These are phyloP conservation scores for Quadriops clusia DNA, from an alignment of 2,888 invertebrate species.

Conservation along the genomic window DNA sequence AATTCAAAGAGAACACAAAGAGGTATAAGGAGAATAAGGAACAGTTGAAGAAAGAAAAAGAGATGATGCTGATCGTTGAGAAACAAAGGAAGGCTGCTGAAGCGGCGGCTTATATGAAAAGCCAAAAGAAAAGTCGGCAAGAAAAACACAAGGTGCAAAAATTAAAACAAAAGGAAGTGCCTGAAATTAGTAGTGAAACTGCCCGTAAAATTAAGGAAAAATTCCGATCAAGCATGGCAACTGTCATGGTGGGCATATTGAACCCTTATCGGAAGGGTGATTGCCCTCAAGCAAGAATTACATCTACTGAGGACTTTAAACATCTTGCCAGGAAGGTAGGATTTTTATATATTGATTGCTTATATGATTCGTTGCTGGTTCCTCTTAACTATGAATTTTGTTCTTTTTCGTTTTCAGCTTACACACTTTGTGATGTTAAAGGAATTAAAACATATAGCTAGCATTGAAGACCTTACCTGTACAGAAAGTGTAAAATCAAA, in stretches of 20 bases:
- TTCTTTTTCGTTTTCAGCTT: conserved; percentile 47
- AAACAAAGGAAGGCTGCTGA: conserved; percentile 36
- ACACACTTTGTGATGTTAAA: conserved; percentile 93
- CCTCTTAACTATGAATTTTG: not conserved
- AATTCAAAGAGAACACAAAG: conserved; percentile 57
- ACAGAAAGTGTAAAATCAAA: conserved; percentile 89
- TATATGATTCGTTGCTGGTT: conserved; percentile 3
- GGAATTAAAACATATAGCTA: conserved; percentile 83
- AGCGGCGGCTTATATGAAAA: conserved; percentile 14
- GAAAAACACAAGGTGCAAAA: conserved; percentile 25
- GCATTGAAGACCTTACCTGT: conserved; percentile 73
- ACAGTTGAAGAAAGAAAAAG: conserved; percentile 57
- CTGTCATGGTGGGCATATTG: conserved; percentile 74
- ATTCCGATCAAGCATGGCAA: conserved; percentile 68
- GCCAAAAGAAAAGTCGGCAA: conserved; percentile 23
- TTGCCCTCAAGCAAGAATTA: conserved; percentile 75
- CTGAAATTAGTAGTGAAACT: conserved; percentile 37
- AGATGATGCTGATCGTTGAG: conserved; percentile 38
- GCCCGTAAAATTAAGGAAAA: conserved; percentile 71
- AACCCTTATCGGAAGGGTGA: conserved; percentile 79
- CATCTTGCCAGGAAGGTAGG: conserved; percentile 83
- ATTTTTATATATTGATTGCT: conserved; percentile 5
- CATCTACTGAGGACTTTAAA: conserved; percentile 84
- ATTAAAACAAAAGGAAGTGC: conserved; percentile 30
- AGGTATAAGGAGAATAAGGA: conserved; percentile 71